Conservation (phyloP, 2,888 invertebrate genomes). For the Parochlus steinenii region DNA sequence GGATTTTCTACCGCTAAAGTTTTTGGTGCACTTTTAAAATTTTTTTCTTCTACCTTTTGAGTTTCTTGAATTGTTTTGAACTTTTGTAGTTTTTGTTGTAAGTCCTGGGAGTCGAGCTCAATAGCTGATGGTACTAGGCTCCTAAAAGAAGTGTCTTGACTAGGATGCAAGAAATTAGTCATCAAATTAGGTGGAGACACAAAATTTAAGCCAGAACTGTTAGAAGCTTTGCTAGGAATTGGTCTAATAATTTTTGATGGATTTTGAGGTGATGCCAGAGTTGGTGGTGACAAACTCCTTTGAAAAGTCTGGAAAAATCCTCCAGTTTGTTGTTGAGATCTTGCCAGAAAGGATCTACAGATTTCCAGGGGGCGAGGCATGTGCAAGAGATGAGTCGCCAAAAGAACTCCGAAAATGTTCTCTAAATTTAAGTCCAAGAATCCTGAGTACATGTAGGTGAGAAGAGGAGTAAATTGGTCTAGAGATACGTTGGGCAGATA, state of each 20-base stretch:
- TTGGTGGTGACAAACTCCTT: conserved; percentile 14
- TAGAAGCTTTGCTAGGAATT: conserved; percentile 33
- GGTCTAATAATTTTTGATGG: conserved; percentile 35
- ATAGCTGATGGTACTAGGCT: conserved; percentile 14
- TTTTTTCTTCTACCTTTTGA: conserved; percentile 1
- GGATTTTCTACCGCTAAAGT: background rate
- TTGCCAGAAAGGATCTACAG: conserved; percentile 44
- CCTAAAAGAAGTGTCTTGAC: conserved; percentile 18
- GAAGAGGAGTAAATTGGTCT: conserved; percentile 45
- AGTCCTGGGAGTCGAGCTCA: background rate
- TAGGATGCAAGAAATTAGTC: conserved; percentile 17
- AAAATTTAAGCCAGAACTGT: conserved; percentile 24
- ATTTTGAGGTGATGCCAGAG: conserved; percentile 8
- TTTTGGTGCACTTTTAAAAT: background rate
- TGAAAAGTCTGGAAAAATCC: conserved; percentile 1
- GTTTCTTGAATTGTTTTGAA: conserved; percentile 4
- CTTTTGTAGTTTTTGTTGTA: conserved; percentile 1
- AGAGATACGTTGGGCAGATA: conserved; percentile 38
- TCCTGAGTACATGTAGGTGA: conserved; percentile 62
- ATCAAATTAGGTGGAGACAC: conserved; percentile 20
- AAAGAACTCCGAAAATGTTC: conserved; percentile 52
- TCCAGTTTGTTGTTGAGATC: conserved; percentile 27
- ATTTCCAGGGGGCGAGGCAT: conserved; percentile 56
- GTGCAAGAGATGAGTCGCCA: conserved; percentile 54
- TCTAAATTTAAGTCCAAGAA: conserved; percentile 48